A percentile compares a stretch with the other conserved stretches of the same genome.
Conservation (phyloP, 2,113 vertebrate genomes). For the Chaenocephalus aceratus region DNA sequence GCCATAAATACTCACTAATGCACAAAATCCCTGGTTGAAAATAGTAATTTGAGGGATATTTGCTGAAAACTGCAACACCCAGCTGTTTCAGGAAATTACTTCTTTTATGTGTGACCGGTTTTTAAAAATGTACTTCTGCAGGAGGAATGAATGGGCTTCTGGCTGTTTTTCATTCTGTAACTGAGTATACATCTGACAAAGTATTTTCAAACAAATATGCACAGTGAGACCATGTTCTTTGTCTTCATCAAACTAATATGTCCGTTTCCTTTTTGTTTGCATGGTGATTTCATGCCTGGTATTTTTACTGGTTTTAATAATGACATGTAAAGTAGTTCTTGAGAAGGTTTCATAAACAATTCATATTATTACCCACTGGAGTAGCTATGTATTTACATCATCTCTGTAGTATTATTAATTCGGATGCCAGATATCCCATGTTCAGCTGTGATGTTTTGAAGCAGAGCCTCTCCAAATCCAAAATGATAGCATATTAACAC, state of each 20-base stretch:
- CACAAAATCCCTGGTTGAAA: no score
- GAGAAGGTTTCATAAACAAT: neutral
- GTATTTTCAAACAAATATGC: neutral
- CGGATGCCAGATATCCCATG: neutral
- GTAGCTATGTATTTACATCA: conserved; percentile 16
- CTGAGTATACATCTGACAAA: neutral
- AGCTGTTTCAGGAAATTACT: neutral
- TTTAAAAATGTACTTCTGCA: no score
- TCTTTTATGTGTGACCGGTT: no score
- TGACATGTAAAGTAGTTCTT: neutral
- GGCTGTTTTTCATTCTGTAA: neutral
- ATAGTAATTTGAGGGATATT: neutral
- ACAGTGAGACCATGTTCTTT: neutral
- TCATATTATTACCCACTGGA: neutral
- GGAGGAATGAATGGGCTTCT: neutral
- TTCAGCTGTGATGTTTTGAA: conserved; percentile 14
- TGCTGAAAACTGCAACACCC: neutral
- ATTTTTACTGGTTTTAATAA: neutral
- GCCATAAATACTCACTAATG: neutral
- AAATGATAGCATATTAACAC: conserved; percentile 57
- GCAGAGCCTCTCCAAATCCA: conserved; percentile 13
- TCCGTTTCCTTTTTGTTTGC: neutral
- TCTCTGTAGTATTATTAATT: conserved; percentile 15
- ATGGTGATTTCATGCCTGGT: neutral
- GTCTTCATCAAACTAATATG: neutral